phyloP scores from a whole-genome alignment of 2,797 vertebrate species.

The Hozukius guyotensis region DNA sequence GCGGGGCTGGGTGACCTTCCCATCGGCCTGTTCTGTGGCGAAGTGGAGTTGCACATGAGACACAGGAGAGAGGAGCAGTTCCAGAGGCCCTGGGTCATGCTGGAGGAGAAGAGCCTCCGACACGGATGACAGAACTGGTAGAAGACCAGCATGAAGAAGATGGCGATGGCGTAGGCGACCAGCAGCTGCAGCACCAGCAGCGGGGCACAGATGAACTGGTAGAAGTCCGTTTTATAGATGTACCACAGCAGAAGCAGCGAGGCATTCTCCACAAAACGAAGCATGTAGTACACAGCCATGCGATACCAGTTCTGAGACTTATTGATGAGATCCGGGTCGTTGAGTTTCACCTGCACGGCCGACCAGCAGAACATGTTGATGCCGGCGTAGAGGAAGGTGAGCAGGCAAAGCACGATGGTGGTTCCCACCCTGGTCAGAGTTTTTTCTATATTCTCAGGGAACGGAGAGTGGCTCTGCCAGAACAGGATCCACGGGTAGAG shows the following conservation, averaged over 20 bases:
- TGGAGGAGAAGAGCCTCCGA: constrained; percentile 93
- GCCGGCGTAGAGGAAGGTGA: constrained; percentile 95
- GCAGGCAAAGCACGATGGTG: constrained; percentile 91
- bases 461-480: constrained; percentile 92
- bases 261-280: constrained; percentile 93
- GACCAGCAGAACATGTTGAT: constrained; percentile 99
- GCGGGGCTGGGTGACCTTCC: constrained; percentile 53
- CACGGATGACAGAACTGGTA: constrained; percentile 97
- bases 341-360: constrained; percentile 92
- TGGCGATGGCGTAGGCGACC: constrained; percentile 86
- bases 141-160: constrained; percentile 97
- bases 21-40: constrained; percentile 44
- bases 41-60: constrained; percentile 65
- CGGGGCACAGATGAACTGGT: constrained; percentile 88
- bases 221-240: constrained; percentile 90
- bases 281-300: constrained; percentile 91
- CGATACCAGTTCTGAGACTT: constrained; percentile 95
- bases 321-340: constrained; percentile 93
- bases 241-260: constrained; percentile 93
- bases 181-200: constrained; percentile 91
- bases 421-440: constrained; percentile 92
- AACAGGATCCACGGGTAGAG: constrained; percentile 94
- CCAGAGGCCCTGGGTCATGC: constrained; percentile 86
- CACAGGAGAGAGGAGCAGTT: constrained; percentile 86
- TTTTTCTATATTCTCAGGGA: constrained; percentile 97